Evolutionary conservation across 1,140 invertebrate species (phyloP), one percentile per base, ranked within the genome.

Genomic region (Hydropsyche tenuis): DNA sequence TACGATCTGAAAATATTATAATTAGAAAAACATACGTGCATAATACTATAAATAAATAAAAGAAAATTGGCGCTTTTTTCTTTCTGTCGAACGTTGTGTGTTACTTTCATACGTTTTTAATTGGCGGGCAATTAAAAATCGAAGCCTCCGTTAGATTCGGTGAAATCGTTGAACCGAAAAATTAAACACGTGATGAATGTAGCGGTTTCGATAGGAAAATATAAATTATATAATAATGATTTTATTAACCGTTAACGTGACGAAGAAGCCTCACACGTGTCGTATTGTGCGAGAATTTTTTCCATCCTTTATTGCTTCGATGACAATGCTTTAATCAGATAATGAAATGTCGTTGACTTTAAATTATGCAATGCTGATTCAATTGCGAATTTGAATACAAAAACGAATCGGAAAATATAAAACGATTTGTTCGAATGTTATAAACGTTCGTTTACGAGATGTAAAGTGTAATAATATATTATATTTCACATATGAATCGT

Each of bases 101-200:
- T 20, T 56, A 60, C 56, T 60, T 60, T 60, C 56, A 22, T 60
- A 23, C 20, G 56, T 9, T 60, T 37, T 60, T 60, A 60, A 60
- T 60, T 60, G 56, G 20, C 56, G 23, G 3, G 56, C 56, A 60
- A 60, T 60, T 60, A 60, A 60, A 60, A 60, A 60, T 23, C 22
- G 23, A 60, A 25, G 11, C 9, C 12, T 60, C 56, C 56, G 56
- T 60, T 60, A 60, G 20, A 60, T 60, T 60, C 56, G 23, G 56
- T 60, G 56, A 60, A 60, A 60, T 60, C 56, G 56, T 22, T 60
- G 56, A 60, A 60, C 56, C 56, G 56, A 60, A 7, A 18, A 53
- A 53, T 53, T 23, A 14, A 60, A 60, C 56, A 20, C 7, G 23
- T 25, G 51, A 53, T 53, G 51, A 53, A n/a, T 16, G 22, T 60